phyloP scores from a whole-genome alignment of 2,113 vertebrate species.

The Alces alces region DNA sequence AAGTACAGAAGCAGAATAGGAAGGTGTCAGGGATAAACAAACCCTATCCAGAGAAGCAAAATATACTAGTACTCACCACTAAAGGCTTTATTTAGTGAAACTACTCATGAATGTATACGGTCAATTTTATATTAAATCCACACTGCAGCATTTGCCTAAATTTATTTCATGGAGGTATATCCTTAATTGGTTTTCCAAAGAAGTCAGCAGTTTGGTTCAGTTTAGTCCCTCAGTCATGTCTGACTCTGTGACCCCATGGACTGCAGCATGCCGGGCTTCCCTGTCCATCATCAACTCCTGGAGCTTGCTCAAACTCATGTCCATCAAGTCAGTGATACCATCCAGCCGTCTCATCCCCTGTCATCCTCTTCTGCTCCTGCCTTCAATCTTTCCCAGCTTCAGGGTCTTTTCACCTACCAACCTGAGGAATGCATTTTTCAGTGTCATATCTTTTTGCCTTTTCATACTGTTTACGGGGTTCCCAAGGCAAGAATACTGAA shows the following conservation, averaged over 20 bases:
- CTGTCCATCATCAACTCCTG: not conserved
- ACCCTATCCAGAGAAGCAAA: not conserved
- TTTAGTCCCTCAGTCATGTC: not conserved
- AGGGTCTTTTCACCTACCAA: not conserved
- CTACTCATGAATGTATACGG: not conserved
- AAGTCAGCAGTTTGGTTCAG: not conserved
- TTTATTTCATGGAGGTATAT: not conserved
- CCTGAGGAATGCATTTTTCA: not conserved
- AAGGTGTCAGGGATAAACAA: not conserved
- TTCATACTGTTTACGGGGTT: not conserved
- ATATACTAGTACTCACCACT: too few relatives aligned
- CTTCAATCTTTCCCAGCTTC: not conserved
- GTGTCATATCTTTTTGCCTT: not conserved
- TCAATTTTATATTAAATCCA: not conserved
- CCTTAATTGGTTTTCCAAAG: not conserved
- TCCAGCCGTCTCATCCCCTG: not conserved
- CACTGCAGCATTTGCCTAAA: not conserved
- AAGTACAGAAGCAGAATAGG: not conserved
- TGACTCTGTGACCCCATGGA: not conserved
- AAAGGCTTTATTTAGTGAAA: not conserved
- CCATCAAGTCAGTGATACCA: not conserved
- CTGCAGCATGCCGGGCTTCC: not conserved
- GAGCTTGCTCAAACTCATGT: not conserved
- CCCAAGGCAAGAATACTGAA: not conserved
- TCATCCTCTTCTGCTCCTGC: not conserved